These are phyloP conservation scores for Drosophila borborema DNA, from an alignment of 2,888 invertebrate genomes.

Conservation along the genomic window DNA sequence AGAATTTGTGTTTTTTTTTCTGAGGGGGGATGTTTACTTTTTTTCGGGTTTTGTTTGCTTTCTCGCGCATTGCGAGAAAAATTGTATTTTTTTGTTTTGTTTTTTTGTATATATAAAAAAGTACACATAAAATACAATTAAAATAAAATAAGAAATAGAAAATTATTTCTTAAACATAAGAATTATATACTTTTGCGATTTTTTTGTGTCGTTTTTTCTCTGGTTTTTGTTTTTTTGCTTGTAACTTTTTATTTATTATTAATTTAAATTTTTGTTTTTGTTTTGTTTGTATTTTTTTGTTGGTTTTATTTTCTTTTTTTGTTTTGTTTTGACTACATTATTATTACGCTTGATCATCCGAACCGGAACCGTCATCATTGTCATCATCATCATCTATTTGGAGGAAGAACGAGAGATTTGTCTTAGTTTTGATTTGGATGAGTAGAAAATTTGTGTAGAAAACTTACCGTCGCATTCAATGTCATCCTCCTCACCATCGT, in stretches of 20 bases:
- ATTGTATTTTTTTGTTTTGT: constrained; percentile 67
- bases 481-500: constrained; percentile 84
- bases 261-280: constrained; percentile 75
- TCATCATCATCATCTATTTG: constrained; percentile 84
- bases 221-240: constrained; percentile 73
- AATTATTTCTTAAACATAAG: constrained; percentile 85
- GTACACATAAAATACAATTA: constrained; percentile 84
- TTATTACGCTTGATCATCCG: constrained; percentile 85
- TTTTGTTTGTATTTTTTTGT: constrained; percentile 73
- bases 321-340: constrained; percentile 84
- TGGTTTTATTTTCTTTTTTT: constrained; percentile 74
- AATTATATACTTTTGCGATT: constrained; percentile 82
- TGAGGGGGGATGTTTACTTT: constrained; percentile 63
- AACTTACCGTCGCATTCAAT: constrained; percentile 83
- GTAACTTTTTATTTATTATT: constrained; percentile 81
- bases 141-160: constrained; percentile 85
- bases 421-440: constrained; percentile 6
- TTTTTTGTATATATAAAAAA: constrained; percentile 75
- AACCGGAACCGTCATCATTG: constrained; percentile 84
- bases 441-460: not conserved
- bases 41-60: constrained; percentile 68
- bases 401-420: not conserved
- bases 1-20: constrained; percentile 50
- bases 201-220: constrained; percentile 78
- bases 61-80: constrained; percentile 51